phyloP scores from a whole-genome alignment of 35 echinoderm and acorn worm genomes.

The Hemicentrotus pulcherrimus region DNA sequence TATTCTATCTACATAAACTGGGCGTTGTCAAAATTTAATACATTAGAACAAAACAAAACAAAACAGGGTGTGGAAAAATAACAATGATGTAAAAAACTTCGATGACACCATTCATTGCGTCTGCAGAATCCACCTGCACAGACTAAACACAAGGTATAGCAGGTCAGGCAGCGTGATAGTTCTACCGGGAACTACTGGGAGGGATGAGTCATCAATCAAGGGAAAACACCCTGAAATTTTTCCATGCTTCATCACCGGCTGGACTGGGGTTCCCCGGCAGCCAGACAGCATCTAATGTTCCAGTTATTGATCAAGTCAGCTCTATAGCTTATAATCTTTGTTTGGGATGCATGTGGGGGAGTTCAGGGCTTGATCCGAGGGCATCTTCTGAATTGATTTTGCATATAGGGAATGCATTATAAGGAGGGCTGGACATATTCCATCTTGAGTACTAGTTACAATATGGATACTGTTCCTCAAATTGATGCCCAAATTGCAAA shows the following conservation, averaged over 20 bases:
- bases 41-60: neutral
- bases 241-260: neutral
- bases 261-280: conserved; percentile 3
- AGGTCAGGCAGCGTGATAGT: neutral
- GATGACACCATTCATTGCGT: neutral
- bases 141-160: too few species aligned
- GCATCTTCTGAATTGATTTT: neutral
- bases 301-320: neutral
- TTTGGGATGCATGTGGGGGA: neutral
- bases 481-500: too few species aligned
- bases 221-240: conserved; percentile 4
- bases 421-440: neutral
- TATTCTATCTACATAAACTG: too few species aligned
- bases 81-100: neutral
- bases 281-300: neutral
- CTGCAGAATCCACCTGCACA: neutral
- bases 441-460: too few species aligned
- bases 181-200: neutral
- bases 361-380: neutral
- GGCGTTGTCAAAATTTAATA: neutral
- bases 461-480: too few species aligned
- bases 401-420: neutral
- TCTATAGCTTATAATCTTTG: neutral
- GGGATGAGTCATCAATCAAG: neutral
- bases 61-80: too few species aligned